Evolutionary conservation across 2,888 invertebrate genomes (phyloP).

Genomic region (Melangyna quadrimaculata): DNA sequence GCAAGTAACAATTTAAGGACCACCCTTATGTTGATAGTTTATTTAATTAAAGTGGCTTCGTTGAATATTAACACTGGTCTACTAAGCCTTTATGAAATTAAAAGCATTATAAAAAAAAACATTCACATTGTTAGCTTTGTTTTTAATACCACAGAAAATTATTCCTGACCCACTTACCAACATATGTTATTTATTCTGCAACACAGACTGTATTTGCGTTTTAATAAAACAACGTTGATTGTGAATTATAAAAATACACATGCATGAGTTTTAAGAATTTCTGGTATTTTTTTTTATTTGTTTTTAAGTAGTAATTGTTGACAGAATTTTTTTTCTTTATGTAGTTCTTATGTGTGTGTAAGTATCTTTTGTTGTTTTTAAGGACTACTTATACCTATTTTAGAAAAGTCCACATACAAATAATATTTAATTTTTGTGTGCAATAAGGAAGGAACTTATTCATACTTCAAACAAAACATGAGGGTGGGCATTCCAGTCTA

Average conservation of each 20-base stretch:
- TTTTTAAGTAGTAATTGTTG: background rate
- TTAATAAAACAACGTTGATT: background rate
- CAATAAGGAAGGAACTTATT: background rate
- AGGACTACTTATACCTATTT: background rate
- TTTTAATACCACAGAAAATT: no score
- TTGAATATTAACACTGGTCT: no score
- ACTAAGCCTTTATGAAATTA: no score
- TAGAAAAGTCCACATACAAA: background rate
- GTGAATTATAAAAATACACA: background rate
- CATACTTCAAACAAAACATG: background rate
- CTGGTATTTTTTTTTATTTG: background rate
- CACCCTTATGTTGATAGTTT: no score
- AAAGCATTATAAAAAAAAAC: no score
- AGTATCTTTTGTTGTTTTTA: background rate
- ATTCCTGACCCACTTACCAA: no score
- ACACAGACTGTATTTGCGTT: background rate
- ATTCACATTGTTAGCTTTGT: no score
- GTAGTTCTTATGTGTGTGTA: background rate
- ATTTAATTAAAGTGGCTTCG: no score
- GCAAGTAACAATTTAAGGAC: no score
- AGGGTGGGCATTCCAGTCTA: conserved; percentile 1
- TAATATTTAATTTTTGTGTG: background rate
- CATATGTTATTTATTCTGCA: background rate
- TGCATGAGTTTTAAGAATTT: background rate
- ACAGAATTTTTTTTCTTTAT: background rate